A percentile compares a stretch with the other conserved stretches of the same genome.
Conservation (phyloP, 2,888 invertebrate genomes). For the Drosophila monieri region DNA sequence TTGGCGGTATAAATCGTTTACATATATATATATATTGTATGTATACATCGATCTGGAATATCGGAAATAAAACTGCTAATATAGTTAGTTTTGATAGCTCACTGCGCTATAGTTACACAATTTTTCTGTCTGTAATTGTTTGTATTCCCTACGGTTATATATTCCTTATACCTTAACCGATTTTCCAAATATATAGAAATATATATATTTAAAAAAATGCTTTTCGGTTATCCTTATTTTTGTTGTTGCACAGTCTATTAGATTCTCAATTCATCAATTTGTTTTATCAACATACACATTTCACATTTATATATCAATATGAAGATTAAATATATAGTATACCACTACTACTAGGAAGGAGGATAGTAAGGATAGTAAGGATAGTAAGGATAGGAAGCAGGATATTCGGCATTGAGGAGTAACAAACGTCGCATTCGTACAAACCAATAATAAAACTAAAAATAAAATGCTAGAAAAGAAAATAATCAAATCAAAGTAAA, state of each 20-base stretch:
- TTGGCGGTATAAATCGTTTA: slow-evolving; percentile 77
- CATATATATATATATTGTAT: slow-evolving; percentile 27
- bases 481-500: slow-evolving; percentile 44
- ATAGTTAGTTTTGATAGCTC: slow-evolving; percentile 52
- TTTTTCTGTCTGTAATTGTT: slow-evolving; percentile 13
- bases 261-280: slow-evolving; percentile 79
- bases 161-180: slow-evolving; percentile 19
- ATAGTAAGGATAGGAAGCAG: slow-evolving; percentile 14
- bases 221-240: slow-evolving; percentile 58
- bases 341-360: slow-evolving; percentile 22
- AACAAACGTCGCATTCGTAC: slow-evolving; percentile 45
- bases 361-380: slow-evolving; percentile 2
- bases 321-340: slow-evolving; percentile 45
- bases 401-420: slow-evolving; percentile 18
- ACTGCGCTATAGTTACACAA: slow-evolving; percentile 51
- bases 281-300: slow-evolving; percentile 74
- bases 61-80: slow-evolving; percentile 33
- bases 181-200: slow-evolving; percentile 47
- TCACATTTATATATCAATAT: slow-evolving; percentile 49
- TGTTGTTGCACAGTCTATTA: slow-evolving; percentile 77
- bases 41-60: slow-evolving; percentile 29
- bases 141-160: slow-evolving; percentile 8
- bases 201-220: slow-evolving; percentile 59
- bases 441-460: slow-evolving; percentile 21
- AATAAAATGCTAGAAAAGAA: slow-evolving; percentile 24